Evolutionary conservation across 2,113 vertebrate genomes (phyloP), one percentile per base, ranked within the genome.

Genomic region (Chloroceryle aenea): DNA sequence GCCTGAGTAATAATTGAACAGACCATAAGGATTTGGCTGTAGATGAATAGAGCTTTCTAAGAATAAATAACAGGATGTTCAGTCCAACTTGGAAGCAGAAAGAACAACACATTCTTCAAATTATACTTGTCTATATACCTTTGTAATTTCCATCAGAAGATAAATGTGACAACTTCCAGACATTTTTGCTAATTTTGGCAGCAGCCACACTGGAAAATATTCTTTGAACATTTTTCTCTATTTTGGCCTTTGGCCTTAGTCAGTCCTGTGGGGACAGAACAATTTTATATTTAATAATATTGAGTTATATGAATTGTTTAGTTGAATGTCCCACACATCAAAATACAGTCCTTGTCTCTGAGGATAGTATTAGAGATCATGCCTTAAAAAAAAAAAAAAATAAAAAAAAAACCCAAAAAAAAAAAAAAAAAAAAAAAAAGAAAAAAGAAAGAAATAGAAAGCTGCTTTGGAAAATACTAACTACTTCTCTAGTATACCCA

Each of bases 121-220:
- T 95, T 96, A 96, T 85, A 38, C 67, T 96, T 93, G 85, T 93
- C 92, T 77, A 88, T 94, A 90, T 93, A 96, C 85, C 95, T 95
- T 93, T 69, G 58, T 71, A 94, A 77, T 96, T 94, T 94, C 89
- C 53, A 94, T 96, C 75, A 90, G 55, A 94, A 96, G 91, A 96
- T 90, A 80, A 90, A 96, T 77, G 63, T 94, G 87, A 93, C 87
- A 96, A 87, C 45, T 94, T 96, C 87, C 91, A 96, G 96, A 90
- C 50, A 77, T 88, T 96, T 93, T 91, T 94, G 68, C 90, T 90
- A 95, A 96, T 90, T 90, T 96, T 96, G 96, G 95, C 95, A 95
- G 9, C 26, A 83, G 38, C 27, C 50, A 92, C 25, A 23, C 47
- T 89, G 75, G 78, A 96, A 96, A 95, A 91, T 93, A 90, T 67